These are phyloP conservation scores for Zygaena filipendulae DNA, from an alignment of 2,888 invertebrate genomes.

Conservation along the genomic window DNA sequence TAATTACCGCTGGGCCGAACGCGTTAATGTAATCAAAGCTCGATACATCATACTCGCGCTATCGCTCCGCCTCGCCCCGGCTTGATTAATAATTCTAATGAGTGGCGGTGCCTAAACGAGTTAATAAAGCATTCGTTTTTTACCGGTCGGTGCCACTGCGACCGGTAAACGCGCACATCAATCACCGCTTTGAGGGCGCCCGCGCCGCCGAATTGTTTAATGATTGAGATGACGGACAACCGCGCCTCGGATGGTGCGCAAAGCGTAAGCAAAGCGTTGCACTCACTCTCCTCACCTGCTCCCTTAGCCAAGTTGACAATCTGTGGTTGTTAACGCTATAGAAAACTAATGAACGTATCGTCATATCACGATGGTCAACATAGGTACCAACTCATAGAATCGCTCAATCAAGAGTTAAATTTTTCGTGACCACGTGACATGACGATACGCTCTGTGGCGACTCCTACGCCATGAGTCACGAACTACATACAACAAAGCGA, in stretches of 20 bases:
- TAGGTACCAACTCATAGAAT: too few species aligned
- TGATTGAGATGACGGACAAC: constrained; percentile 53
- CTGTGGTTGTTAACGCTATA: too few species aligned
- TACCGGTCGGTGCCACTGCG: constrained; percentile 51
- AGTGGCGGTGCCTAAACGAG: constrained; percentile 67
- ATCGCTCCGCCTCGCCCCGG: constrained; percentile 57
- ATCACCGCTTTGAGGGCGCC: constrained; percentile 61
- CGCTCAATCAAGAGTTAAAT: too few species aligned
- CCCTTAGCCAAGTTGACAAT: too few species aligned
- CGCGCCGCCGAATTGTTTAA: constrained; percentile 57
- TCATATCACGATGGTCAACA: too few species aligned
- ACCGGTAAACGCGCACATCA: constrained; percentile 64
- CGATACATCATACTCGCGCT: constrained; percentile 63
- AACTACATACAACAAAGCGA: too few species aligned
- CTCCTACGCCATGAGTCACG: too few species aligned
- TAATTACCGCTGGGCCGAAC: constrained; percentile 53
- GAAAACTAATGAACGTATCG: too few species aligned
- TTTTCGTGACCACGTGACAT: too few species aligned
- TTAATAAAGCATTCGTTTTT: constrained; percentile 66
- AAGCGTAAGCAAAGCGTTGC: too few species aligned
- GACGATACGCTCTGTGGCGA: too few species aligned
- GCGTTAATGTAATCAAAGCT: constrained; percentile 67
- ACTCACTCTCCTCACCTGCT: too few species aligned
- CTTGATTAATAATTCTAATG: constrained; percentile 69
- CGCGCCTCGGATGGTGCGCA: constrained; percentile 23